Base-by-base conservation (phyloP, 2,113 vertebrate genomes). In the Myodes glareolus region DNA sequence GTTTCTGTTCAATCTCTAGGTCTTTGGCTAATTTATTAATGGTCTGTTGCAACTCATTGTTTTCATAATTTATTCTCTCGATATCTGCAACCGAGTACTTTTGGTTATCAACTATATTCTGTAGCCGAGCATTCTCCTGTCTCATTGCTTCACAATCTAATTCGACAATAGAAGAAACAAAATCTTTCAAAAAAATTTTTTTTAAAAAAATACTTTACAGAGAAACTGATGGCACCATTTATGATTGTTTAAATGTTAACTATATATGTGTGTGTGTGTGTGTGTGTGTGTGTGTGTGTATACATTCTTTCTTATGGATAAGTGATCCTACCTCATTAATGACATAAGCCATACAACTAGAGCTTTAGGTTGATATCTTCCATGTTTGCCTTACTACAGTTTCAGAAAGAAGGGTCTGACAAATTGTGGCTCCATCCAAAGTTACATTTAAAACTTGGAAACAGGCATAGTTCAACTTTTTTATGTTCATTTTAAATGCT, bases 31-130 rank as follows among this genome's bases (percentile, higher is more conserved):
- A 98, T 85, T 98, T 99, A 96, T 98, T 97, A 97, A 99, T 99
- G 42, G 99, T 99, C 98, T 99, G 99, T 58, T 99, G 99, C 81
- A 99, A 98, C 90, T 99, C 99, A 80, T 98, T 99, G 96, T 99
- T 99, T 98, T 99, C 99, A 27, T 99, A 98, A 97, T 99, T 99
- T 98, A 99, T 99, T 97, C 99, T 99, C 97, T 99, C 99, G 0
- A 99, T 99, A 55, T 99, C 99, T 0, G 99, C 99, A 80, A 99
- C 99, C 6, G 99, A 99, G 92, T 99, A 99, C 97, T 99, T 99
- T 93, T 99, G 99, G 95, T 99, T 99, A 97, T 99, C 98, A 94
- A 99, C 97, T 92, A 99, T 98, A 91, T 98, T 98, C 90, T 99
- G 99, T 31, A 99, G 99, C 19, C 98, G 98, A 31, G 98, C 85